Evolutionary conservation across 2,113 vertebrate genomes (phyloP).

Genomic region (Macaca mulatta): DNA sequence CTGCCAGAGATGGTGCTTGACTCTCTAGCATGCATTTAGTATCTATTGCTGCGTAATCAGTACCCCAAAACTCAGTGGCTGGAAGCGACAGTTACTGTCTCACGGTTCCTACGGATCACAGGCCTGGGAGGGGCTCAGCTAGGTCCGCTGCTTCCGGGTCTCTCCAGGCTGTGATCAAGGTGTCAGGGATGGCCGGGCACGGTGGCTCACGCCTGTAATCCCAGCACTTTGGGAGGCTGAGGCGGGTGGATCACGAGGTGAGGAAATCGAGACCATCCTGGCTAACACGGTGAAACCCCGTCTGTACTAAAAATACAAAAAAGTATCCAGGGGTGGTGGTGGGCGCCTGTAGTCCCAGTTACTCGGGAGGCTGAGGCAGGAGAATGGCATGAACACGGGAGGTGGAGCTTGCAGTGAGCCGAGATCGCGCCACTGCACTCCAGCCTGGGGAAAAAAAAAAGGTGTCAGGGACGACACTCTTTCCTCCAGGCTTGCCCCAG

Average conservation of each 20-base stretch:
- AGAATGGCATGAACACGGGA: no score
- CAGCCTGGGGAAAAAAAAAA: no score
- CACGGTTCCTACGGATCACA: neutral
- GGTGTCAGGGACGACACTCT: neutral
- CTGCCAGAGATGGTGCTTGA: neutral
- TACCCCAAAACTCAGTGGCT: neutral
- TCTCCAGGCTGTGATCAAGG: neutral
- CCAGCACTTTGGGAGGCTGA: no score
- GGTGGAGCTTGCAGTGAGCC: no score
- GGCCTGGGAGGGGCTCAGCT: neutral
- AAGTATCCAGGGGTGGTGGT: fast-evolving
- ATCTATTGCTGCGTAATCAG: neutral
- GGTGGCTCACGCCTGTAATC: no score
- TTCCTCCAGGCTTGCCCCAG: neutral
- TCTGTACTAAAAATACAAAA: no score
- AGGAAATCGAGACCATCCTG: no score
- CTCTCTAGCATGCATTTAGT: neutral
- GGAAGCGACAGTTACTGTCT: neutral
- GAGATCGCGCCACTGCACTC: no score
- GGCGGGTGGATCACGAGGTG: fast-evolving
- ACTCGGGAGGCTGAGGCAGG: no score
- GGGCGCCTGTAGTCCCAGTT: no score
- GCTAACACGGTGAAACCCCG: no score
- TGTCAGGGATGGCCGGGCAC: fast-evolving
- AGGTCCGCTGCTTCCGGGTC: no score